Conservation (phyloP, 2,113 vertebrate species). For the Poeciliopsis retropinna region DNA sequence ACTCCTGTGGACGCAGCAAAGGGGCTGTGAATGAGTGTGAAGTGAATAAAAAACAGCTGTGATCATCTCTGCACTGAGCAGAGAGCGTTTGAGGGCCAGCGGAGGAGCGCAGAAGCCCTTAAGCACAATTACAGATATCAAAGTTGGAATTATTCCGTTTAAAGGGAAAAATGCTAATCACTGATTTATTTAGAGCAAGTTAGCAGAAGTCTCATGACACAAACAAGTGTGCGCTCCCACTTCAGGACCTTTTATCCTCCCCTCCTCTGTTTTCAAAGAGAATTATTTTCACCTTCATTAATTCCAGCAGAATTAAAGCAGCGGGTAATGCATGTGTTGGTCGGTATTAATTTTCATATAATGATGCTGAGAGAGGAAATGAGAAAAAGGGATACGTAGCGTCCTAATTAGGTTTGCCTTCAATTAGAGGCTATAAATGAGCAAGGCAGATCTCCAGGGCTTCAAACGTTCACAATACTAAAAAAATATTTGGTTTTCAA, state of each 20-base stretch:
- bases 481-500: not conserved
- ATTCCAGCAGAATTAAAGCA: conserved; percentile 49
- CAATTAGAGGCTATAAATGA: conserved; percentile 45
- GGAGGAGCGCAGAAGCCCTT: conserved; percentile 47
- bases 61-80: not conserved
- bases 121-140: conserved; percentile 74
- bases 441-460: conserved; percentile 4
- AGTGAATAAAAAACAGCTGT: not conserved
- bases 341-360: conserved; percentile 61
- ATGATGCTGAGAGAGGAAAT: conserved; percentile 50
- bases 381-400: conserved; percentile 32
- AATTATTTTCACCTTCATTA: conserved; percentile 64
- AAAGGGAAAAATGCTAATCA: conserved; percentile 63
- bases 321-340: conserved; percentile 54
- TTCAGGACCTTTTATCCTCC: conserved; percentile 42
- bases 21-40: not conserved
- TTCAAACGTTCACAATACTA: not conserved
- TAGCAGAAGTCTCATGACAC: conserved; percentile 54
- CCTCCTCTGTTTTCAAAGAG: conserved; percentile 38
- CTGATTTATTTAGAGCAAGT: conserved; percentile 66
- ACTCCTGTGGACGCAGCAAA: not conserved
- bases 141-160: conserved; percentile 75
- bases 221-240: conserved; percentile 14
- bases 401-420: conserved; percentile 55
- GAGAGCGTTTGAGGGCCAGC: not conserved